A percentile compares a stretch with the other conserved stretches of the same genome.
phyloP scores from a whole-genome alignment of 2,113 vertebrate species.

The Pseudopodoces humilis region DNA sequence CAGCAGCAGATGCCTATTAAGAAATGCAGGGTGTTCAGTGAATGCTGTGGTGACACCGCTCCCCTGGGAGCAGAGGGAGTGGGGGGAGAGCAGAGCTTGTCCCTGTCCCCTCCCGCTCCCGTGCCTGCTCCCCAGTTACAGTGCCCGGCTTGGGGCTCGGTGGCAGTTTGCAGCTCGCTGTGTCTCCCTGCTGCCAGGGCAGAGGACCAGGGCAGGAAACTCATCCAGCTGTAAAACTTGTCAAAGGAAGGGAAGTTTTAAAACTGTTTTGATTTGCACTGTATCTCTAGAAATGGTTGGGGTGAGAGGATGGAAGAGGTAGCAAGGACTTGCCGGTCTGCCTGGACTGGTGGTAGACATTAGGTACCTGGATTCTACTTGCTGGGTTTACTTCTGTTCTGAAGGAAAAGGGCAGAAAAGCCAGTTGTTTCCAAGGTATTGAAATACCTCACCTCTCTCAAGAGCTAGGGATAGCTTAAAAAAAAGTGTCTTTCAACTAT shows the following conservation, averaged over 20 bases:
- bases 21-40: rapidly evolving
- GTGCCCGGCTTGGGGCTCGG: rapidly evolving
- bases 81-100: neutral
- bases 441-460: neutral
- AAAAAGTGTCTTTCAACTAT: neutral
- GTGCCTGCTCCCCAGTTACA: neutral
- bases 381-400: neutral
- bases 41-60: neutral
- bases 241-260: neutral
- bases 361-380: neutral
- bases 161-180: neutral
- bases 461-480: neutral
- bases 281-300: neutral
- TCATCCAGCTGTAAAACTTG: neutral
- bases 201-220: neutral
- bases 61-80: neutral
- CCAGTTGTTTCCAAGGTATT: neutral
- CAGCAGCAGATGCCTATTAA: neutral
- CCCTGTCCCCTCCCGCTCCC: neutral
- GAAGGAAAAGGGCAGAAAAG: neutral
- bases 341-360: neutral
- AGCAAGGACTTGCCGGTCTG: neutral
- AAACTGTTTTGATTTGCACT: neutral
- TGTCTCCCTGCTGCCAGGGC: neutral
- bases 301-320: neutral